phyloP scores from a whole-genome alignment of 1,140 invertebrate species.

The Tyrophagus putrescentiae region DNA sequence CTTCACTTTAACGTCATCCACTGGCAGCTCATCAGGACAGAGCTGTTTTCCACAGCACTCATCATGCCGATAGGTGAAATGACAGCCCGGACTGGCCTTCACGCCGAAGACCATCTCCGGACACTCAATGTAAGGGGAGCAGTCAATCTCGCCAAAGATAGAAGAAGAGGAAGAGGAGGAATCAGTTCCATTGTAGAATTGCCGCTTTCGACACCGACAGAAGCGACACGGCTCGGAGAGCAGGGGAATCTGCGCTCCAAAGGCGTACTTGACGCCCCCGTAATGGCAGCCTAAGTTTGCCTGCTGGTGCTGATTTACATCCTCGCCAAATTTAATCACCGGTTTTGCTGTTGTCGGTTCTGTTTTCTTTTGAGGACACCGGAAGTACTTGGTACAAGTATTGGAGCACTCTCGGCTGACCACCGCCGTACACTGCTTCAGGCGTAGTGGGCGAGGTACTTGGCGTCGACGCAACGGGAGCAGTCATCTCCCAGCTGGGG shows the following conservation, averaged over 20 bases:
- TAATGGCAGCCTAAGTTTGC: neutral
- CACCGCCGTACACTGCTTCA: constrained; percentile 18
- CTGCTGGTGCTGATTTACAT: neutral
- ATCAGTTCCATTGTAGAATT: neutral
- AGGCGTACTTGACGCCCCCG: constrained; percentile 20
- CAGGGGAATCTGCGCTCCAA: constrained; percentile 20
- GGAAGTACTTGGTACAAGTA: constrained; percentile 22
- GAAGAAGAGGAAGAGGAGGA: neutral
- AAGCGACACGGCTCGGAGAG: constrained; percentile 17
- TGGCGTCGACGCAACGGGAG: constrained; percentile 8
- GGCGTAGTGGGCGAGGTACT: constrained; percentile 23
- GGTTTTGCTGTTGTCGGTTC: neutral
- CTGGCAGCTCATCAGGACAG: neutral
- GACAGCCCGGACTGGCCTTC: constrained; percentile 17
- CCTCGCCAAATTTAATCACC: too few species aligned
- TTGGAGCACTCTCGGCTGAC: constrained; percentile 9
- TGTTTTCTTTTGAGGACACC: constrained; percentile 17
- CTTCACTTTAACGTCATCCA: neutral
- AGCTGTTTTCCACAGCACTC: constrained; percentile 21
- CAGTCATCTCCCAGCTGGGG: neutral
- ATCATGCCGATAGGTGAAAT: constrained; percentile 23
- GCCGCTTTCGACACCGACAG: constrained; percentile 7
- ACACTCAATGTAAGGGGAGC: constrained; percentile 23
- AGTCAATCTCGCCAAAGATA: constrained; percentile 5
- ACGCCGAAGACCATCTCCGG: constrained; percentile 21